A percentile compares a stretch with the other conserved stretches of the same genome.
These are phyloP conservation scores for Caenorhabditis briggsae DNA, from an alignment of 1,140 invertebrate genomes.

Conservation along the genomic window DNA sequence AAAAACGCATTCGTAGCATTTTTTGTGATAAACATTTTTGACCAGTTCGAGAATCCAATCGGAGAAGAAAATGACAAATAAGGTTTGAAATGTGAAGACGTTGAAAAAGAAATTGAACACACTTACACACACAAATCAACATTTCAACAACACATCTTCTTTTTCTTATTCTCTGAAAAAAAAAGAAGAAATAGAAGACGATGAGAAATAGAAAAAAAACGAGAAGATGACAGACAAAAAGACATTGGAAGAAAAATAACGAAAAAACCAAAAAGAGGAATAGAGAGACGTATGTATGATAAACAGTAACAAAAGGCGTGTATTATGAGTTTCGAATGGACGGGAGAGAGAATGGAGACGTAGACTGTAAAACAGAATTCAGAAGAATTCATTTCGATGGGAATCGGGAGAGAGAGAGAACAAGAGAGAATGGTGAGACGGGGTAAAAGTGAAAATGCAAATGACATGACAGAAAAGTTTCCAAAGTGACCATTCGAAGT, in stretches of 20 bases:
- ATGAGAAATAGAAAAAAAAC: not conserved
- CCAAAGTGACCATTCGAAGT: no score
- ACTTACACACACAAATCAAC: not conserved
- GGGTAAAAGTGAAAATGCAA: not conserved
- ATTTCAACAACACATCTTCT: not conserved
- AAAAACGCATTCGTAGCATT: no score
- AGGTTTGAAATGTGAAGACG: not conserved
- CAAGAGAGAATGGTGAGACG: not conserved
- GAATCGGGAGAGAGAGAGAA: not conserved
- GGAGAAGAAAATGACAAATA: no score
- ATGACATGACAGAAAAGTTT: no score
- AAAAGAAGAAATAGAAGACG: not conserved
- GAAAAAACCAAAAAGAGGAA: not conserved
- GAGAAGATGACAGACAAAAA: not conserved
- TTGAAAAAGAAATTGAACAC: not conserved
- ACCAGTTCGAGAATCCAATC: no score
- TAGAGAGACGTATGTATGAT: slow-evolving; percentile 15
- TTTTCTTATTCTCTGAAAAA: not conserved
- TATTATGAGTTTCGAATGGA: not conserved
- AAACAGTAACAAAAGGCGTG: not conserved
- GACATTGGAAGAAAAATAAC: not conserved
- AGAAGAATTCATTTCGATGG: not conserved
- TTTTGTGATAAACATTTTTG: no score
- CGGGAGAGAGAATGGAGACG: not conserved
- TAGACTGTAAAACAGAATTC: slow-evolving; percentile 27